A percentile compares a stretch with the other conserved stretches of the same genome.
Conservation (phyloP, 2,888 invertebrate species). For the Bugulina stolonifera region DNA sequence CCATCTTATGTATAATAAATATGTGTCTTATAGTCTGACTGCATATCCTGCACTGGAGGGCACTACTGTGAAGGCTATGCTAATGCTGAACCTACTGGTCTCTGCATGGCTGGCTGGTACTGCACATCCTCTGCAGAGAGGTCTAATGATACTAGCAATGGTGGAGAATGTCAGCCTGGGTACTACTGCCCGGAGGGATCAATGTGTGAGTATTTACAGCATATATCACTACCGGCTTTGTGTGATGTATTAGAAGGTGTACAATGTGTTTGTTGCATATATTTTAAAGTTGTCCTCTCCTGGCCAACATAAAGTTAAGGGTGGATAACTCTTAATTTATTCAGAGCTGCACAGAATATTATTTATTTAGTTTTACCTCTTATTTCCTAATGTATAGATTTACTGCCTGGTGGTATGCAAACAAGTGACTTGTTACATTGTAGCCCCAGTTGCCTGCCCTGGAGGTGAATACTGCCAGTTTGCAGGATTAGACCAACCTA, state of each 20-base stretch:
- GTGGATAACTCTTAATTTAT: too few relatives aligned
- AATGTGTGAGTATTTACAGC: not conserved
- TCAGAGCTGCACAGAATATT: too few relatives aligned
- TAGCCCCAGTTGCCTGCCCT: constrained; percentile 35
- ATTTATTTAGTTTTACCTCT: too few relatives aligned
- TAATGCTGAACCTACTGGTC: constrained; percentile 41
- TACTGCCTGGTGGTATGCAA: too few relatives aligned
- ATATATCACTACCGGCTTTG: not conserved
- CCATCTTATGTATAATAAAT: too few relatives aligned
- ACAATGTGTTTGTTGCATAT: too few relatives aligned
- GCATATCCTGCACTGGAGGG: constrained; percentile 43
- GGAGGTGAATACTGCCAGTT: constrained; percentile 44
- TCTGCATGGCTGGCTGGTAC: constrained; percentile 43
- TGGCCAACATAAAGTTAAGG: too few relatives aligned
- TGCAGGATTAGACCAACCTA: constrained; percentile 37
- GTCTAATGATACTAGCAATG: constrained; percentile 40
- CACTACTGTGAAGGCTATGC: constrained; percentile 44
- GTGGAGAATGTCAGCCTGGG: constrained; percentile 42
- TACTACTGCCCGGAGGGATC: constrained; percentile 43
- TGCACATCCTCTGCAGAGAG: constrained; percentile 39
- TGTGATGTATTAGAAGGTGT: too few relatives aligned
- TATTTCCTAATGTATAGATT: too few relatives aligned
- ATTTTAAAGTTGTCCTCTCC: too few relatives aligned
- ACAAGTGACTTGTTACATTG: not conserved
- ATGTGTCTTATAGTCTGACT: constrained; percentile 32